Conservation (phyloP, 1,140 invertebrate species). For the Orchestia grillus region DNA sequence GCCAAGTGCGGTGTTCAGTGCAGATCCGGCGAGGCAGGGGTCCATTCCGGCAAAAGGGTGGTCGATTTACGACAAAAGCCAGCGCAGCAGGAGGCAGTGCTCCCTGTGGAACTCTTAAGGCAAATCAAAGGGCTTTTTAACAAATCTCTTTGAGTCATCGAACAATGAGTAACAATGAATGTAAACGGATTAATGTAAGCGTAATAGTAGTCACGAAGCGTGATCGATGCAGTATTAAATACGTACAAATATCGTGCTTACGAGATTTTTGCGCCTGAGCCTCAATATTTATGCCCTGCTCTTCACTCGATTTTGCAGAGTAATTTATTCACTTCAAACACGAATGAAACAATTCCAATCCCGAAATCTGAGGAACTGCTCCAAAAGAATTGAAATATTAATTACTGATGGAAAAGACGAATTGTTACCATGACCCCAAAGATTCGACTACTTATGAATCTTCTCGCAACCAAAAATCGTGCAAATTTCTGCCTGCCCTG, state of each 20-base stretch:
- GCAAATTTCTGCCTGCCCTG: too few species aligned
- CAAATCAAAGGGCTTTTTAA: conserved; percentile 52
- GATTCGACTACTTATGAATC: too few species aligned
- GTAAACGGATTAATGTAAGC: conserved; percentile 40
- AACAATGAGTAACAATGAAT: conserved; percentile 45
- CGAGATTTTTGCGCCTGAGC: too few species aligned
- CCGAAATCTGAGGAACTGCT: too few species aligned
- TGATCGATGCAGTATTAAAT: background rate
- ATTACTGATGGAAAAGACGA: too few species aligned
- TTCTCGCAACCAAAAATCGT: too few species aligned
- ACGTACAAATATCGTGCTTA: background rate
- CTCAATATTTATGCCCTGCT: too few species aligned
- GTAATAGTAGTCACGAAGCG: background rate
- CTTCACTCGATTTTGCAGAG: too few species aligned
- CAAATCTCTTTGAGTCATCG: background rate
- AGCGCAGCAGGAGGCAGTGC: background rate
- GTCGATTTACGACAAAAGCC: conserved; percentile 3
- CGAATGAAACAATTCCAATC: too few species aligned
- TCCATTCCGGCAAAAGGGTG: background rate
- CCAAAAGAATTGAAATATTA: too few species aligned
- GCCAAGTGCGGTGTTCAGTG: conserved; percentile 19
- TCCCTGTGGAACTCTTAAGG: conserved; percentile 13
- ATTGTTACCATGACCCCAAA: too few species aligned
- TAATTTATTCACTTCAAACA: too few species aligned
- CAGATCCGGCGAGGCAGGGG: conserved; percentile 1